These are phyloP conservation scores for Minunthozetes semirufus DNA, from an alignment of 2,888 invertebrate species.

Conservation along the genomic window DNA sequence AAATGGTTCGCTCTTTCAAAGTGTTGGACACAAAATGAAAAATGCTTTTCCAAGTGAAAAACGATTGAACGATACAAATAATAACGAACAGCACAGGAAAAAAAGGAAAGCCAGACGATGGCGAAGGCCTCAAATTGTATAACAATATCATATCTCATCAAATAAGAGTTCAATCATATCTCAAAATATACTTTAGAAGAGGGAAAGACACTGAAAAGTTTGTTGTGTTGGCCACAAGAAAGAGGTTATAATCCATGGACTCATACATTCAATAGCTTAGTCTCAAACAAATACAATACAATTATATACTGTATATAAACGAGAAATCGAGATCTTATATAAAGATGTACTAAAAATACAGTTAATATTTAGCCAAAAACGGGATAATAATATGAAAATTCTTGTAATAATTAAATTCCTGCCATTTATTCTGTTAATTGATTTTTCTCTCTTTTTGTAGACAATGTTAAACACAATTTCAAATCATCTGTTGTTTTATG, in stretches of 20 bases:
- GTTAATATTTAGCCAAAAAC: background rate
- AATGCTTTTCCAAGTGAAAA: background rate
- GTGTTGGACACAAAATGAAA: slow-evolving; percentile 4
- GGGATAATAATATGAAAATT: background rate
- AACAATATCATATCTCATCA: slow-evolving; percentile 25
- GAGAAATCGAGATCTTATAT: background rate
- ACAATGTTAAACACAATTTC: background rate
- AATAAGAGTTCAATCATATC: slow-evolving; percentile 20
- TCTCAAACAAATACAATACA: background rate
- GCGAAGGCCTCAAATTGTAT: background rate
- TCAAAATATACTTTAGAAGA: background rate
- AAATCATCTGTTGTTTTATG: background rate
- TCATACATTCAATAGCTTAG: background rate
- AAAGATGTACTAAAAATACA: background rate
- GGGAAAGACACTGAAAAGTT: too few relatives aligned
- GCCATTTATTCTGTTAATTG: slow-evolving; percentile 14
- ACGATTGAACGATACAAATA: background rate
- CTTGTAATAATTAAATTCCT: slow-evolving; percentile 12
- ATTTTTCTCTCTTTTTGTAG: slow-evolving; percentile 4
- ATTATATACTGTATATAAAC: background rate
- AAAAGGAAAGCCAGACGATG: too few relatives aligned
- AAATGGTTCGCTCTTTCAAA: slow-evolving; percentile 5
- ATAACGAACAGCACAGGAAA: background rate
- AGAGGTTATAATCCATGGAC: background rate
- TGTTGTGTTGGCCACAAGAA: too few relatives aligned